Base-by-base conservation (phyloP, 2,797 vertebrate genomes). In the Coluber constrictor region DNA sequence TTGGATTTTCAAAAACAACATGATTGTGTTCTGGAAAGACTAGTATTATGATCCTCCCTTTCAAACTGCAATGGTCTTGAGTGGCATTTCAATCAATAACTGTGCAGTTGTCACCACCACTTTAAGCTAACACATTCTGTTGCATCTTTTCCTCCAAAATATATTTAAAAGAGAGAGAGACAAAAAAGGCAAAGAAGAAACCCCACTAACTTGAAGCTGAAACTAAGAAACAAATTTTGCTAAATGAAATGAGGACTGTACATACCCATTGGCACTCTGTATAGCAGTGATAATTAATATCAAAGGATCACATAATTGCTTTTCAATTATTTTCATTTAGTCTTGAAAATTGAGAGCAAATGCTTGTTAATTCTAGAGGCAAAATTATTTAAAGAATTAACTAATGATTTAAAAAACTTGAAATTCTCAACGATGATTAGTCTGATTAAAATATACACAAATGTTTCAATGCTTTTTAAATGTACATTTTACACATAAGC, bases 151-250 rank as follows among this genome's bases (percentile, higher is more conserved):
- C 90, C 37, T 93, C 92, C 94, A 96, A 96, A 94, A 86, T 94
- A 94, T 95, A 94, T 96, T 95, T 86, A 92, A 66, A 88, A 89
- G 63, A 37, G 47, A 54, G 25, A 18, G n/a, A 13, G 37, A 61
- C 51, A 94, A 54, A 56, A 56, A 56, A 56, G 15, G 51, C 90
- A 96, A 94, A 96, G 93, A 96, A 95, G 94, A 83, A 25, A 11
- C 20, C 5, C 93, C 89, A 95, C 89, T 89, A 92, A 94, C 27
- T 90, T 94, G 90, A 94, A 95, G 95, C 92, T 94, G 87, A 96
- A 95, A 55, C 56, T 83, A 55, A 87, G 95, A 95, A 95, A 87
- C 8, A 16, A 15, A 4, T 95, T 92, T 92, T 92, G 92, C 93
- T 86, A 92, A 51, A 55, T 94, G 91, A 95, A 95, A 95, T 95